Conservation (phyloP, 2,113 vertebrate species). For the Erpornis zantholeuca region DNA sequence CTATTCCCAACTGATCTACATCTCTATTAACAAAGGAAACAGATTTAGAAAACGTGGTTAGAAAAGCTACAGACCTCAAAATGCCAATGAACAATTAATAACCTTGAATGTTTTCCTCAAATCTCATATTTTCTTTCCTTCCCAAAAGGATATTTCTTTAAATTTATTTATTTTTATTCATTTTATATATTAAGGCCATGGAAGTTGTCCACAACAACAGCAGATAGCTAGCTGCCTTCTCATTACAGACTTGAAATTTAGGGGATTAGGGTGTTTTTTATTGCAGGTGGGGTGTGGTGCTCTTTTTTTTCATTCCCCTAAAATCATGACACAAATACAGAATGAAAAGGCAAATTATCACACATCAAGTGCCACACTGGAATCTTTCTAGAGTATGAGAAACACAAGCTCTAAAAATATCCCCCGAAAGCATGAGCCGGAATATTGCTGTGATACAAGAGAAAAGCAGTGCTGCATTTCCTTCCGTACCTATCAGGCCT, state of each 20-base stretch:
- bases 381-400: slow-evolving; percentile 30
- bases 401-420: slow-evolving; percentile 70
- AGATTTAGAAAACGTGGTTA: not conserved
- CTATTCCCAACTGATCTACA: not conserved
- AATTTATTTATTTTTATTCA: not conserved
- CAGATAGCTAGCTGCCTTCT: not conserved
- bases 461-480: slow-evolving; percentile 70
- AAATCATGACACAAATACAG: not conserved
- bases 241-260: not conserved
- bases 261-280: not conserved
- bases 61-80: not conserved
- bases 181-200: not conserved
- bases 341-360: not conserved
- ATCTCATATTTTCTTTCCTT: not conserved
- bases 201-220: not conserved
- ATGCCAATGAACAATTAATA: not conserved
- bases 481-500: slow-evolving; percentile 64
- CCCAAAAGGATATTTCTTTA: not conserved
- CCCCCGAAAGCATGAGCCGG: slow-evolving; percentile 58
- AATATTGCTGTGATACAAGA: slow-evolving; percentile 61
- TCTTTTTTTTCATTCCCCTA: not conserved
- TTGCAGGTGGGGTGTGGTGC: not conserved
- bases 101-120: not conserved
- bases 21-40: not conserved
- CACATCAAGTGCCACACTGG: not conserved